Percentiles rank a stretch among this genome's conserved stretches.
Evolutionary conservation across 2,888 invertebrate genomes (phyloP).

Genomic region (Diloba caeruleocephala): DNA sequence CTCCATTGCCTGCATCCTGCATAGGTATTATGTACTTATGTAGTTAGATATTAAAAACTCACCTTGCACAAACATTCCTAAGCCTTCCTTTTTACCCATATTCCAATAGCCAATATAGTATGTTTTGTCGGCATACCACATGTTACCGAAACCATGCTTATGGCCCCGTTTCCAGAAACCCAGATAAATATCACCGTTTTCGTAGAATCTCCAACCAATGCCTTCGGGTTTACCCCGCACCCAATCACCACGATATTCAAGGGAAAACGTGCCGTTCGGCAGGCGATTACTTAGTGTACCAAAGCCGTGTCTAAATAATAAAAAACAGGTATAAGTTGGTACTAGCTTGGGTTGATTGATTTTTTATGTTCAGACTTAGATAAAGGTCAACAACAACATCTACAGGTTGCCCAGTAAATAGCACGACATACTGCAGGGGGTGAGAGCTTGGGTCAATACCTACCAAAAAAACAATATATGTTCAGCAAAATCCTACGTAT

Average conservation of each 20-base stretch:
- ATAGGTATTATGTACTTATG: background rate
- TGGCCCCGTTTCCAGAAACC: slow-evolving; percentile 87
- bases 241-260: slow-evolving; percentile 90
- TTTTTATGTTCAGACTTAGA: too few relatives aligned
- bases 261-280: slow-evolving; percentile 75
- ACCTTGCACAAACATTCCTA: slow-evolving; percentile 89
- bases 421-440: too few relatives aligned
- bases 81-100: slow-evolving; percentile 79
- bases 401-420: too few relatives aligned
- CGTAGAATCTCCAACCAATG: slow-evolving; percentile 87
- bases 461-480: too few relatives aligned
- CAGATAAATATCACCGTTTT: slow-evolving; percentile 89
- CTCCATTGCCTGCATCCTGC: background rate
- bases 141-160: slow-evolving; percentile 89
- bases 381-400: too few relatives aligned
- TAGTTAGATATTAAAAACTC: slow-evolving; percentile 22
- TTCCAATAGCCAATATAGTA: slow-evolving; percentile 91
- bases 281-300: slow-evolving; percentile 84
- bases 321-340: too few relatives aligned
- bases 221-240: slow-evolving; percentile 88
- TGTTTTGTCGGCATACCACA: slow-evolving; percentile 89
- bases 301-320: slow-evolving; percentile 89
- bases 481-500: too few relatives aligned
- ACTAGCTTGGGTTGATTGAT: too few relatives aligned
- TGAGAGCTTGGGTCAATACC: too few relatives aligned